phyloP scores from a whole-genome alignment of 2,888 invertebrate species.

The Drosophila anceps region DNA sequence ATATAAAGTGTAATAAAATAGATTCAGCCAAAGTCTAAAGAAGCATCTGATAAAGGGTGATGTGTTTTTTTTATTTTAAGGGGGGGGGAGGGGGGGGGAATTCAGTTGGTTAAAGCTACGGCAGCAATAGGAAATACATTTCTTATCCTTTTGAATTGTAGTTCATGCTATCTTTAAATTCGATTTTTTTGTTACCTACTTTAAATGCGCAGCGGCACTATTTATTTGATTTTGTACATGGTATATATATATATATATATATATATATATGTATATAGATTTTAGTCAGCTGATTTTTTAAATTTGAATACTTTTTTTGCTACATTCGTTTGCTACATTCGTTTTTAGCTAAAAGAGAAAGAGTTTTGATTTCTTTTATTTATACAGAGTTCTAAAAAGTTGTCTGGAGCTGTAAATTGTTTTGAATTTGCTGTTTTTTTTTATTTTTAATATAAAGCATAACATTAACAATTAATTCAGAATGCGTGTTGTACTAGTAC shows the following conservation, averaged over 20 bases:
- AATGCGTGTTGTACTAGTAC: conserved; percentile 86
- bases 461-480: conserved; percentile 40
- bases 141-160: conserved; percentile 50
- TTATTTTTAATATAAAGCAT: conserved; percentile 54
- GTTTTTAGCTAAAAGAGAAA: conserved; percentile 73
- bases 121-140: conserved; percentile 45
- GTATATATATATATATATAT: conserved; percentile 44
- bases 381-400: conserved; percentile 51
- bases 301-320: conserved; percentile 37
- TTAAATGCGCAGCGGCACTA: conserved; percentile 59
- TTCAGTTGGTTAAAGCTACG: conserved; percentile 34
- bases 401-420: conserved; percentile 45
- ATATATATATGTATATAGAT: conserved; percentile 13
- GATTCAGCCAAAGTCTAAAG: conserved; percentile 78
- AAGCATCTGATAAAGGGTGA: conserved; percentile 49
- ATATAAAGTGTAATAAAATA: conserved; percentile 31
- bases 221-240: conserved; percentile 65
- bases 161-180: conserved; percentile 62
- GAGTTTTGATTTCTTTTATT: conserved; percentile 42
- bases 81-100: conserved; percentile 3
- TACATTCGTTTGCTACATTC: conserved; percentile 65
- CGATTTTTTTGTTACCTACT: conserved; percentile 61
- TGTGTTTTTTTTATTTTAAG: conserved; percentile 14
- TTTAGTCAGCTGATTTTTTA: conserved; percentile 56
- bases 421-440: conserved; percentile 26